Evolutionary conservation across 2,888 invertebrate genomes (phyloP).

Genomic region (Philereme transversata): DNA sequence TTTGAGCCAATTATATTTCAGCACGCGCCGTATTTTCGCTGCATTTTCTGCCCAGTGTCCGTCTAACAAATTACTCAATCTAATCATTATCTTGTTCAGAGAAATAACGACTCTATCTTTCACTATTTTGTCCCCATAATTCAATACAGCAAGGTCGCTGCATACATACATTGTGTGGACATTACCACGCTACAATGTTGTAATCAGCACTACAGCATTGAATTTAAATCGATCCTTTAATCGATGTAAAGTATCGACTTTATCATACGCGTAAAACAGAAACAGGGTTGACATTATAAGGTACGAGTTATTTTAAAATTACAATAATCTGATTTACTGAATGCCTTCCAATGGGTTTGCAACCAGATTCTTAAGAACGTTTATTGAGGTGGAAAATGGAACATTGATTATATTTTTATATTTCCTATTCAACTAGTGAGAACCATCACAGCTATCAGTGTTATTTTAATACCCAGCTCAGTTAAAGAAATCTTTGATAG

Average conservation of each 20-base stretch:
- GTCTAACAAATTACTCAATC: constrained; percentile 4
- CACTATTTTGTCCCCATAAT: constrained; percentile 21
- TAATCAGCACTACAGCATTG: constrained; percentile 43
- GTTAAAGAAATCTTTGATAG: too few species aligned
- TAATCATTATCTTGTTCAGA: constrained; percentile 12
- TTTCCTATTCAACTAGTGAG: constrained; percentile 11
- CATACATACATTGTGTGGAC: constrained; percentile 14
- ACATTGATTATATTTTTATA: constrained; percentile 10
- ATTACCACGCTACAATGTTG: constrained; percentile 34
- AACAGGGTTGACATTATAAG: constrained; percentile 3
- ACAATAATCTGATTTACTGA: not conserved
- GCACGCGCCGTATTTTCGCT: not conserved
- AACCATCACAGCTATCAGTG: constrained; percentile 1
- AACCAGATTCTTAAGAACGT: not conserved
- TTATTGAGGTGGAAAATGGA: constrained; percentile 13
- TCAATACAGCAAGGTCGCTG: constrained; percentile 28
- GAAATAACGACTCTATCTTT: constrained; percentile 34
- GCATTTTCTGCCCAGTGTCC: not conserved
- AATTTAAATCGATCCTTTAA: constrained; percentile 60
- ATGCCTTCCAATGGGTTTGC: constrained; percentile 1
- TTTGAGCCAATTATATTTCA: not conserved
- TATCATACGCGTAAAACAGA: constrained; percentile 24
- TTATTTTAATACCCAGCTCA: not conserved
- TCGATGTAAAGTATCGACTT: constrained; percentile 43
- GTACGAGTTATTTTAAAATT: not conserved